These are phyloP conservation scores for Propithecus deckenii DNA, from an alignment of 2,797 vertebrate genomes.

Conservation along the genomic window DNA sequence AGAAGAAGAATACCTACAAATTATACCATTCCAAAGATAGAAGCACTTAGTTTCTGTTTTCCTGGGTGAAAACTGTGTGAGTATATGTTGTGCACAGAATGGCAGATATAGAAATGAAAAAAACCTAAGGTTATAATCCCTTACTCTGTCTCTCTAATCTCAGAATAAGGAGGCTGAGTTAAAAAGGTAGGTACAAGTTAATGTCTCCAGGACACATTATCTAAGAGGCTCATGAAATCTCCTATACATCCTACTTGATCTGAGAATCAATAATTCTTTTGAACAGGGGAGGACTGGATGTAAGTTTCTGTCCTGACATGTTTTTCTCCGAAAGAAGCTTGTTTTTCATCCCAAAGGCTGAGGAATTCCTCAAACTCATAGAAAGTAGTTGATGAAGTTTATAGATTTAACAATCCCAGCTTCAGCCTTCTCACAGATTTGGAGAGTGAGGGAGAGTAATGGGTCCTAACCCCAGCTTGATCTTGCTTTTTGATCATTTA, in stretches of 20 bases:
- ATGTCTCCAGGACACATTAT: background rate
- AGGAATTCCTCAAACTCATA: background rate
- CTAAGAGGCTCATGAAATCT: background rate
- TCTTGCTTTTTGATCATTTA: background rate
- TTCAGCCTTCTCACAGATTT: background rate
- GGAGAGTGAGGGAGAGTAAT: background rate
- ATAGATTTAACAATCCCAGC: background rate
- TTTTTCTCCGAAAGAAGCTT: background rate
- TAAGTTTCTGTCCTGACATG: background rate
- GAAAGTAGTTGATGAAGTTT: background rate
- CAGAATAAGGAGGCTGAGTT: background rate
- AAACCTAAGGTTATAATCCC: background rate
- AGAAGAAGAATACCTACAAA: background rate
- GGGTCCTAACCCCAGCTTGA: background rate
- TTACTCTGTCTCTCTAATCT: background rate
- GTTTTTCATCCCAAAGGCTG: background rate
- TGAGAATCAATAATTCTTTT: background rate
- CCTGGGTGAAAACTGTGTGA: background rate
- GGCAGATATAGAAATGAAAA: background rate
- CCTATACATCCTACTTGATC: background rate
- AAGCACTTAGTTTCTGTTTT: background rate
- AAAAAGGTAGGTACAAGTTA: background rate
- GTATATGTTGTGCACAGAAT: background rate
- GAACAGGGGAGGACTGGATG: background rate
- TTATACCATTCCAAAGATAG: background rate